Conservation (phyloP, 64 coral and sea anemone species). For the Pocillopora damicornis region DNA sequence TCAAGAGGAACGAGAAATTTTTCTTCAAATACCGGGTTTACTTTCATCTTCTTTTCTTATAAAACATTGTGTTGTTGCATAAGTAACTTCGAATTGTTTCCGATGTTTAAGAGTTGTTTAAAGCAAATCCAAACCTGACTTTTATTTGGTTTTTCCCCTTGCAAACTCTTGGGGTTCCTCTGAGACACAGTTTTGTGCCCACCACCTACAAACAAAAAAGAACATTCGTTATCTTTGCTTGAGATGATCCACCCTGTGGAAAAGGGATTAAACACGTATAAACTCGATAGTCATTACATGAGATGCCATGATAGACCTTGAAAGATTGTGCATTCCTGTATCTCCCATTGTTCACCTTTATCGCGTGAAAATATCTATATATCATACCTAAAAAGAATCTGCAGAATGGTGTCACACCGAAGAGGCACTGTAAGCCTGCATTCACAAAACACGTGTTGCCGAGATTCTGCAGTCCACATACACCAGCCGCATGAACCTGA, state of each 20-base stretch:
- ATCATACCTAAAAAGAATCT: conserved; percentile 74
- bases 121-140: neutral
- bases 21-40: neutral
- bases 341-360: too few relatives aligned
- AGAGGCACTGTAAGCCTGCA: conserved; percentile 72
- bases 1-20: neutral
- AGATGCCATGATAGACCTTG: too few relatives aligned
- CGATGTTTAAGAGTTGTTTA: too few relatives aligned
- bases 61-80: too few relatives aligned
- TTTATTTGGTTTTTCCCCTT: too few relatives aligned
- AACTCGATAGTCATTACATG: too few relatives aligned
- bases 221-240: neutral
- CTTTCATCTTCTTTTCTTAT: too few relatives aligned
- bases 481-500: conserved; percentile 43
- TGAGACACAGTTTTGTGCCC: conserved; percentile 15
- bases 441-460: conserved; percentile 88
- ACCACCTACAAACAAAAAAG: conserved; percentile 22
- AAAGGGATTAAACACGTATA: neutral
- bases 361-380: too few relatives aligned
- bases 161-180: neutral
- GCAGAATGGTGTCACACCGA: conserved; percentile 67
- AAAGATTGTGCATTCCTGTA: too few relatives aligned
- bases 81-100: too few relatives aligned
- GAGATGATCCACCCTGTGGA: neutral
- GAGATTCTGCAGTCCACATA: conserved; percentile 83